These are phyloP conservation scores for Charadrius vociferus DNA, from an alignment of 2,113 vertebrate genomes.

Conservation along the genomic window DNA sequence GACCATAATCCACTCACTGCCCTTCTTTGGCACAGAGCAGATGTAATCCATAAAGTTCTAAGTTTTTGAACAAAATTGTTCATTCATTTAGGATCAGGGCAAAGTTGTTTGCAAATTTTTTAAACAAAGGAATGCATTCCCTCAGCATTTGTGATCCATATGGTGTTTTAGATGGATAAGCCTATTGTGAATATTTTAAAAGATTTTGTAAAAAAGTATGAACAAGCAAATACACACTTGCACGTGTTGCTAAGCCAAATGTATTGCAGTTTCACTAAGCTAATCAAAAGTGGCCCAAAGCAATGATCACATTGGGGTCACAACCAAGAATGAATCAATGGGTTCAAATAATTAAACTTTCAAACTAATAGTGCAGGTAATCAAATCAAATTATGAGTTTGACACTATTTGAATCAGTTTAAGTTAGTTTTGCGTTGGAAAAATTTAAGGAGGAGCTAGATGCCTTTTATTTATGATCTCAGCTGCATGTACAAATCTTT, in stretches of 20 bases:
- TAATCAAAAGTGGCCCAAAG: background rate
- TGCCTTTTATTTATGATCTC: background rate
- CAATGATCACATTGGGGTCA: background rate
- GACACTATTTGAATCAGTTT: background rate
- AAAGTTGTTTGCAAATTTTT: background rate
- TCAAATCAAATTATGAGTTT: background rate
- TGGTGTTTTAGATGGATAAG: background rate
- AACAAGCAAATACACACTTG: background rate
- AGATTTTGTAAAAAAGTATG: background rate
- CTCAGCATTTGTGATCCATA: background rate
- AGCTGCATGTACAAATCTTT: background rate
- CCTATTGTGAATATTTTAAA: background rate
- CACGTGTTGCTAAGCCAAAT: background rate
- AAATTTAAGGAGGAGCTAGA: background rate
- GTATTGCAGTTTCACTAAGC: background rate
- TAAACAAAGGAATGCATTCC: background rate
- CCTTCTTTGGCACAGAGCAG: background rate
- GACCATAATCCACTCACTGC: background rate
- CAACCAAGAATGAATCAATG: background rate
- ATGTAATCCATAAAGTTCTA: background rate
- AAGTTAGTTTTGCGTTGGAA: background rate
- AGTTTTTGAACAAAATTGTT: background rate
- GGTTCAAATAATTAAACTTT: background rate
- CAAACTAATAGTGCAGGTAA: background rate
- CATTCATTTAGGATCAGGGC: background rate